Evolutionary conservation across 2,113 vertebrate genomes (phyloP).

Genomic region (Indri indri): DNA sequence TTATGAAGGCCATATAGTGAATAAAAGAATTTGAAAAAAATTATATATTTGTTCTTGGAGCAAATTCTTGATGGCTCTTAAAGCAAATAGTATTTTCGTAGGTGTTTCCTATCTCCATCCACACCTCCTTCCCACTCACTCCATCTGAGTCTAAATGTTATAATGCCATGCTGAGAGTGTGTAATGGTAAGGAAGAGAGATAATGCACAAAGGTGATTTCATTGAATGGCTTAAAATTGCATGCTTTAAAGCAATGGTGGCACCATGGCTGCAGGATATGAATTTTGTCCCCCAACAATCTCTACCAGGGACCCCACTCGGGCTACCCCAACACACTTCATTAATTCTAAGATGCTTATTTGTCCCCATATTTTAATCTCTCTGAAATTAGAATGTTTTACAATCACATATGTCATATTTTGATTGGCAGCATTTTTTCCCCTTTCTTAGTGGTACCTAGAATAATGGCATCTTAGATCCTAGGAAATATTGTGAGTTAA

Average conservation of each 20-base stretch:
- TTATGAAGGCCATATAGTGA: neutral
- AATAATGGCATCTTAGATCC: neutral
- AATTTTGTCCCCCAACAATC: neutral
- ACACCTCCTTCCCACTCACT: neutral
- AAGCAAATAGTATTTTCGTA: neutral
- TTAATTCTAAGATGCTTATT: neutral
- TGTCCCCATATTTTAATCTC: neutral
- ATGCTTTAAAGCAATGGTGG: neutral
- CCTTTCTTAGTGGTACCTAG: neutral
- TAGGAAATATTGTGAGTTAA: neutral
- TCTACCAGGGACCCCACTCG: neutral
- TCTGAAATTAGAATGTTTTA: neutral
- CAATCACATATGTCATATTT: neutral
- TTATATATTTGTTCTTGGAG: neutral
- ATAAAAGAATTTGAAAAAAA: neutral
- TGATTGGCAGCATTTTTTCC: neutral
- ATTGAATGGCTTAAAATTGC: neutral
- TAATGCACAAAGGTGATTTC: neutral
- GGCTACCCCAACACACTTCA: neutral
- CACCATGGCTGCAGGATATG: neutral
- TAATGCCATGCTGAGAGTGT: neutral
- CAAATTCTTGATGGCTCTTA: neutral
- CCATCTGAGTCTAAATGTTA: neutral
- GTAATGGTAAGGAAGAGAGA: neutral
- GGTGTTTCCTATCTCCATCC: neutral